These are phyloP conservation scores for Rhabdomys pumilio DNA, from an alignment of 2,797 vertebrate genomes.

Conservation along the genomic window DNA sequence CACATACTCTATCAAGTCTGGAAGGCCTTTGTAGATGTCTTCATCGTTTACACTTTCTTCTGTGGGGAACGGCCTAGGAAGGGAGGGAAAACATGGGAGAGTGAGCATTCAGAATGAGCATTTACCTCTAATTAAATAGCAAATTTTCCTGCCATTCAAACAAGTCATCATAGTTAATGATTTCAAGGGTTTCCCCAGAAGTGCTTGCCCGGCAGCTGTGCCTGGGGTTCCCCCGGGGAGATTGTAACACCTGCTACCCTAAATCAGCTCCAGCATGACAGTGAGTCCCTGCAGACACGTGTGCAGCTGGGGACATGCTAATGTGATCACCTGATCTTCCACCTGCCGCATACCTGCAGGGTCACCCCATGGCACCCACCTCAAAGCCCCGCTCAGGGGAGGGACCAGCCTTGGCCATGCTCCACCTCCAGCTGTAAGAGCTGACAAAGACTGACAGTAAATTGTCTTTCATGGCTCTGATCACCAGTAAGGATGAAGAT, in stretches of 20 bases:
- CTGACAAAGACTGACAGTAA: neutral
- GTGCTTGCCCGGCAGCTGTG: neutral
- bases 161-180: neutral
- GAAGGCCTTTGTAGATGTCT: constrained; percentile 97
- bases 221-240: neutral
- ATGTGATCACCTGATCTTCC: neutral
- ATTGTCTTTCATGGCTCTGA: neutral
- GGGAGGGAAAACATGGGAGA: neutral
- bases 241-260: neutral
- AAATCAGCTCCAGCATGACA: neutral
- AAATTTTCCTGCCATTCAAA: neutral
- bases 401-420: rapidly evolving
- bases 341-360: neutral
- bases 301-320: neutral
- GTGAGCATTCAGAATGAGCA: neutral
- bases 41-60: constrained; percentile 96
- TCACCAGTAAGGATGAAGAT: neutral
- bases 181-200: neutral
- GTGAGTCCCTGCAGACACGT: neutral
- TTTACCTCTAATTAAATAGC: neutral
- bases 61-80: constrained; percentile 94
- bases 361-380: neutral
- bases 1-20: constrained; percentile 98
- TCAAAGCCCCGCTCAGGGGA: neutral
- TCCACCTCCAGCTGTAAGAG: neutral